Conservation (phyloP, 2,797 vertebrate genomes). For the Phrynocephalus vlangalii region DNA sequence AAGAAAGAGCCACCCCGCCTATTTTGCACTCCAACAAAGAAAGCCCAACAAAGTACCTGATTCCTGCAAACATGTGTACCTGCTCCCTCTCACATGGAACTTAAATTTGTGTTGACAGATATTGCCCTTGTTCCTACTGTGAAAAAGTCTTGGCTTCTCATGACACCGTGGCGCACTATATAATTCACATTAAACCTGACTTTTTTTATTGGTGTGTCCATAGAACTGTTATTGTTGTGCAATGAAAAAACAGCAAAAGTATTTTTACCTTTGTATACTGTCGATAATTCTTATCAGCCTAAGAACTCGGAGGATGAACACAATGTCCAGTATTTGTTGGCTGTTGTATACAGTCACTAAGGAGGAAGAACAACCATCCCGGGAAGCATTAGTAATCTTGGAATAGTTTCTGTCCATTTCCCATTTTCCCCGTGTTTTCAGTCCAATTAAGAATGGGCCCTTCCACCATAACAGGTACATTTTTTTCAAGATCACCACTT, state of each 20-base stretch:
- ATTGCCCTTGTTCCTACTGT: no score
- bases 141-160: no score
- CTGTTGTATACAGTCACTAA: constrained; percentile 85
- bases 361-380: constrained; percentile 24
- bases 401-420: not conserved
- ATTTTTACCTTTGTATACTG: constrained; percentile 86
- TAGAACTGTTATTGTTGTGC: not conserved
- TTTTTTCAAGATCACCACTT: not conserved
- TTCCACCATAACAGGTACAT: not conserved
- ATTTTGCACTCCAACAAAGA: no score
- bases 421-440: not conserved
- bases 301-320: constrained; percentile 92
- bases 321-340: constrained; percentile 91
- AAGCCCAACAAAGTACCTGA: no score
- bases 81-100: no score
- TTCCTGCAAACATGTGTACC: no score
- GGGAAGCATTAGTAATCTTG: not conserved
- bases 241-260: not conserved
- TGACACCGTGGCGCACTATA: not conserved
- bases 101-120: no score
- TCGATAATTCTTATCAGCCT: constrained; percentile 90
- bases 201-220: not conserved
- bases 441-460: not conserved
- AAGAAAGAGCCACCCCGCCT: no score
- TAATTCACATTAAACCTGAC: not conserved